These are phyloP conservation scores for Mya arenaria DNA, from an alignment of 1,140 invertebrate genomes.

Conservation along the genomic window DNA sequence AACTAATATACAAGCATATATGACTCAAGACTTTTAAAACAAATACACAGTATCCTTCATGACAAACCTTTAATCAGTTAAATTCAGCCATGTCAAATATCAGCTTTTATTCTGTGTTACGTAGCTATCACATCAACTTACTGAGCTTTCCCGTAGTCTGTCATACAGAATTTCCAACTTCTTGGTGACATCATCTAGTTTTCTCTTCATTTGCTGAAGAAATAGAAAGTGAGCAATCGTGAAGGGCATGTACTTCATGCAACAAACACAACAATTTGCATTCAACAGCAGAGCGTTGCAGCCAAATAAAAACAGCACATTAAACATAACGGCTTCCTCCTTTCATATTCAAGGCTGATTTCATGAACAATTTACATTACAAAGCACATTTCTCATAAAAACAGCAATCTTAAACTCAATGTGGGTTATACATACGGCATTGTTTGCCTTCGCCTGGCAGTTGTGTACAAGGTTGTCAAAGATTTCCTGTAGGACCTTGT, in stretches of 20 bases:
- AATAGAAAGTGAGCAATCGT: conserved; percentile 42
- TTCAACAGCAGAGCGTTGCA: too few relatives aligned
- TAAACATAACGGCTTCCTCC: background rate
- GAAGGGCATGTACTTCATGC: background rate
- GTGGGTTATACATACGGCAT: conserved; percentile 90
- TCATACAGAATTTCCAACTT: conserved; percentile 95
- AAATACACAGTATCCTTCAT: too few relatives aligned
- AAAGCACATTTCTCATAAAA: too few relatives aligned
- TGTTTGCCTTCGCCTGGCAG: conserved; percentile 83
- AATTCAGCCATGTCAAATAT: too few relatives aligned
- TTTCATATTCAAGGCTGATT: background rate
- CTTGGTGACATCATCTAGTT: conserved; percentile 93
- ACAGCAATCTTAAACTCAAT: too few relatives aligned
- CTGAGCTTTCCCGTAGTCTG: conserved; percentile 90
- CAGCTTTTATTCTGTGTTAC: background rate
- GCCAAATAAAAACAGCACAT: too few relatives aligned
- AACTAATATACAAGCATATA: too few relatives aligned
- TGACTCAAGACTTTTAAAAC: too few relatives aligned
- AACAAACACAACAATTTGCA: too few relatives aligned
- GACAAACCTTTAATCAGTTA: too few relatives aligned
- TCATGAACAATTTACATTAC: too few relatives aligned
- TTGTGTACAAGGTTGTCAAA: conserved; percentile 88
- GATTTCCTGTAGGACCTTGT: conserved; percentile 89
- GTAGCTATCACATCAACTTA: conserved; percentile 80
- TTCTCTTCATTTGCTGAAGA: conserved; percentile 93